phyloP scores from a whole-genome alignment of 2,797 vertebrate species.

The Anolis apletophallus region DNA sequence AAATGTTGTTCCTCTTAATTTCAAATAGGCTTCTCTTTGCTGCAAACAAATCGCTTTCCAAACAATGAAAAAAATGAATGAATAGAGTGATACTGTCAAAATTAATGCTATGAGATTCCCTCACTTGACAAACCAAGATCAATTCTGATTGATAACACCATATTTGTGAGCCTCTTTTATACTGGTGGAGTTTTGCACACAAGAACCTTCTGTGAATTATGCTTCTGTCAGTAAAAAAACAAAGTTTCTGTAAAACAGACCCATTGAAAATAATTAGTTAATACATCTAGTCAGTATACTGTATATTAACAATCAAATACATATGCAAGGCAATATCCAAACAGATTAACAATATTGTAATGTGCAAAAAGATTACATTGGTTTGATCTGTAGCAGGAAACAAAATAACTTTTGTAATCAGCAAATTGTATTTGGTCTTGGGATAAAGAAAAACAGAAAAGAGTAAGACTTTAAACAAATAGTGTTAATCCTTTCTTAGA shows the following conservation, averaged over 20 bases:
- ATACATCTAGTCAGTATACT: constrained; percentile 1
- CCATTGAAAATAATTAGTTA: not conserved
- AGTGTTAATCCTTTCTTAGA: constrained; percentile 67
- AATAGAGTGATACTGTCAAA: not conserved
- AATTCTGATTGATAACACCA: not conserved
- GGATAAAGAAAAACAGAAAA: constrained; percentile 56
- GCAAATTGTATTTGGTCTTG: constrained; percentile 56
- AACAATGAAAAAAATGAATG: no score
- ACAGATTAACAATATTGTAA: constrained; percentile 26
- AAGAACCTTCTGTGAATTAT: not conserved
- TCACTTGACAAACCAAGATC: not conserved
- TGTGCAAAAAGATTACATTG: constrained; percentile 31
- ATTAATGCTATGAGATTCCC: not conserved
- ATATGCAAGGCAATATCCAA: not conserved
- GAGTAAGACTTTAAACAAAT: constrained; percentile 53
- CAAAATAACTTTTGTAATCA: constrained; percentile 55
- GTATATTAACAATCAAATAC: constrained; percentile 1
- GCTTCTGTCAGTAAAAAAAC: not conserved
- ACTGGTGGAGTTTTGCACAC: not conserved
- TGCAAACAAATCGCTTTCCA: not conserved
- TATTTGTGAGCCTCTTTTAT: not conserved
- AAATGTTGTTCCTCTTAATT: not conserved
- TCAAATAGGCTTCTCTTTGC: not conserved
- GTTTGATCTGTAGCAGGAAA: constrained; percentile 24
- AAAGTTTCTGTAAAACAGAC: not conserved